Evolutionary conservation across 2,888 invertebrate genomes (phyloP).

Genomic region (Watsonalla binaria): DNA sequence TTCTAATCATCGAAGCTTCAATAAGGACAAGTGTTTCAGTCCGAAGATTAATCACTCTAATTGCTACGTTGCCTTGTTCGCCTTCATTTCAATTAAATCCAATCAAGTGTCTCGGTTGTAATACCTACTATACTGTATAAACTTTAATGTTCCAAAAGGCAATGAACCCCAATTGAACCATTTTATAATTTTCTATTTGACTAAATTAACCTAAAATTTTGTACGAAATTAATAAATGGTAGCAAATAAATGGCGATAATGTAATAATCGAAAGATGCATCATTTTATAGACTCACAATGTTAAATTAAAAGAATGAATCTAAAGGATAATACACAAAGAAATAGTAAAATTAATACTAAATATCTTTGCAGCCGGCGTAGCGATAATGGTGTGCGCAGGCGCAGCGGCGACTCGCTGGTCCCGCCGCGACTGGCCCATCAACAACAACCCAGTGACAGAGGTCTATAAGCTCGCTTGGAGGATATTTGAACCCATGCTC

Average conservation of each 20-base stretch:
- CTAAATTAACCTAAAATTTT: too few species aligned
- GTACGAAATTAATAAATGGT: too few species aligned
- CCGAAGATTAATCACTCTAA: constrained; percentile 28
- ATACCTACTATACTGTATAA: not conserved
- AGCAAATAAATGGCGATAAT: too few species aligned
- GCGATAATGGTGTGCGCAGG: constrained; percentile 71
- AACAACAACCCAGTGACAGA: constrained; percentile 64
- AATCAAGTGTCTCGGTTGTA: constrained; percentile 29
- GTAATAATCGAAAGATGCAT: too few species aligned
- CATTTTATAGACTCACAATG: too few species aligned
- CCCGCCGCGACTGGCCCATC: constrained; percentile 60
- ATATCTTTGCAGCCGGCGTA: constrained; percentile 57
- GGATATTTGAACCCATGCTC: constrained; percentile 66
- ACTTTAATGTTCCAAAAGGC: not conserved
- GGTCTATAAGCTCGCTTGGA: constrained; percentile 63
- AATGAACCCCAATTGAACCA: not conserved
- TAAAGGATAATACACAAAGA: not conserved
- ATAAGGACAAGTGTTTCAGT: constrained; percentile 24
- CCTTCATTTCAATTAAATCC: constrained; percentile 53
- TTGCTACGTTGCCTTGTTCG: constrained; percentile 33
- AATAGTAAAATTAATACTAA: not conserved
- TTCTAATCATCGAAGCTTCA: not conserved
- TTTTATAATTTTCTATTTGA: too few species aligned
- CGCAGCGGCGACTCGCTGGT: constrained; percentile 66
- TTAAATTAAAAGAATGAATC: too few species aligned